Percentiles rank a stretch among this genome's conserved stretches.
phyloP scores from a whole-genome alignment of 92 coral and sea anemone genomes.

The Parazoanthus swiftii region DNA sequence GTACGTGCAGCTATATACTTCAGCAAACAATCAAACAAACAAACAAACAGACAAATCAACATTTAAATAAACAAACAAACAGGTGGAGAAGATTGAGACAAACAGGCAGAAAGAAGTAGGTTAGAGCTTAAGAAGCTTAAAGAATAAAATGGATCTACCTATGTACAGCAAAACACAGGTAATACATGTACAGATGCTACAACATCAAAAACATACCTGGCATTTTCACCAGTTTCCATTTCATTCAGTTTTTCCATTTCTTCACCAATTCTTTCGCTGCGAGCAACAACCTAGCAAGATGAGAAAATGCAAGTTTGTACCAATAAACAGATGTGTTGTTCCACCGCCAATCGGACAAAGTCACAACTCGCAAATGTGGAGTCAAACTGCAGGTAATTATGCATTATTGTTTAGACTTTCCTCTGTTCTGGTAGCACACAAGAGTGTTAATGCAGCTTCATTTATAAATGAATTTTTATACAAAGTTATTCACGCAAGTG shows the following conservation, averaged over 20 bases:
- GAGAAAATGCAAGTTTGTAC: not conserved
- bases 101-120: not conserved
- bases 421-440: too few species aligned
- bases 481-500: too few species aligned
- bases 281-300: slow-evolving; percentile 58
- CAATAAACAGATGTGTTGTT: too few species aligned
- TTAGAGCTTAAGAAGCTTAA: not conserved
- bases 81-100: too few species aligned
- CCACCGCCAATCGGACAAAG: too few species aligned
- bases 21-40: not conserved
- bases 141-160: not conserved
- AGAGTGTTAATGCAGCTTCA: too few species aligned
- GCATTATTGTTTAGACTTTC: too few species aligned
- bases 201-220: slow-evolving; percentile 56
- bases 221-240: slow-evolving; percentile 95
- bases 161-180: not conserved
- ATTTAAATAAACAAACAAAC: not conserved
- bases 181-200: too few species aligned
- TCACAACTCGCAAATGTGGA: too few species aligned
- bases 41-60: not conserved
- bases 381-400: too few species aligned
- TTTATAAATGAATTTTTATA: too few species aligned
- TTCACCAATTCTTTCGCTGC: slow-evolving; percentile 85
- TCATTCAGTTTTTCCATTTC: slow-evolving; percentile 90
- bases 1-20: not conserved